Evolutionary conservation across 2,888 invertebrate genomes (phyloP).

Genomic region (Carcina quercana): DNA sequence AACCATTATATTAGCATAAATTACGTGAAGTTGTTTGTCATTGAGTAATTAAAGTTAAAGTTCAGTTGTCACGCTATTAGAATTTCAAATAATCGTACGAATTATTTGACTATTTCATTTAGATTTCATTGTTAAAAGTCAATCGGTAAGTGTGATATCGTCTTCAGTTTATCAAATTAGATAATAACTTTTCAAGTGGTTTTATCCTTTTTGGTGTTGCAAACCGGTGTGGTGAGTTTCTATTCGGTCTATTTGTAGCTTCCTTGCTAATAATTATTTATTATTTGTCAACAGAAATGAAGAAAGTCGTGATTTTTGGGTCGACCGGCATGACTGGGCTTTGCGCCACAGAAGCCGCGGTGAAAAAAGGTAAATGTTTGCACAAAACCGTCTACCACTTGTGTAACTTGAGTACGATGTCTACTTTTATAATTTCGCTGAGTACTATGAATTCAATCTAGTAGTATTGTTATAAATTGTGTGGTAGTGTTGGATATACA

Average conservation of each 20-base stretch:
- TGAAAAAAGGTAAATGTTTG: conserved; percentile 83
- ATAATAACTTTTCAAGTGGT: conserved; percentile 10
- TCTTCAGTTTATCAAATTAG: conserved; percentile 6
- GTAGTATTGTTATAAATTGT: too few species aligned
- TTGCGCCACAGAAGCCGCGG: conserved; percentile 83
- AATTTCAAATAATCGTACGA: conserved; percentile 3
- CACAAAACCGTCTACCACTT: too few species aligned
- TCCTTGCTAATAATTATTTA: neutral
- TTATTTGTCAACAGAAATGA: conserved; percentile 66
- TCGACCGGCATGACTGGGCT: conserved; percentile 89
- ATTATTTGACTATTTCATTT: too few species aligned
- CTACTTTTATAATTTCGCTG: too few species aligned
- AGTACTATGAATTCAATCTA: too few species aligned
- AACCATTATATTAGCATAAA: too few species aligned
- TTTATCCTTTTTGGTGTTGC: conserved; percentile 1
- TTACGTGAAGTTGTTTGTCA: too few species aligned
- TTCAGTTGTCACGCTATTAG: too few species aligned
- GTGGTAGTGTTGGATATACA: too few species aligned
- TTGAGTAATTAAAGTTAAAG: too few species aligned
- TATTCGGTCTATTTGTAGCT: neutral
- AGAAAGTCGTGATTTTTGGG: conserved; percentile 87
- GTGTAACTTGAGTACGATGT: too few species aligned
- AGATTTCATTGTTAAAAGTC: conserved; percentile 2
- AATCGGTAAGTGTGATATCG: conserved; percentile 1
- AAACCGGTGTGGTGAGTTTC: conserved; percentile 6